Evolutionary conservation across 2,888 invertebrate species (phyloP), one percentile per base, ranked within the genome.

Genomic region (Drosophila pseudotalamancana): DNA sequence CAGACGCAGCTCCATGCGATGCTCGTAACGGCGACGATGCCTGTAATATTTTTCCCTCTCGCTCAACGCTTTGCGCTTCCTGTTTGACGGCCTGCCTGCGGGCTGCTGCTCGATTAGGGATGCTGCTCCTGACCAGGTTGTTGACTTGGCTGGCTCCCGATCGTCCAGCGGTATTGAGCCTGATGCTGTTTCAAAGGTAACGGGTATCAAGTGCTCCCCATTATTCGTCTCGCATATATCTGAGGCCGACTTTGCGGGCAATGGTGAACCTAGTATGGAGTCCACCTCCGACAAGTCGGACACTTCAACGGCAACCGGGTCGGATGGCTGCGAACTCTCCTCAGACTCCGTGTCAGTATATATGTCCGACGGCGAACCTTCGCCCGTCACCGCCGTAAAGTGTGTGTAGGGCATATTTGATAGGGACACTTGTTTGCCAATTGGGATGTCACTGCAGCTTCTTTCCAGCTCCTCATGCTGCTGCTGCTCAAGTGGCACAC

Each of bases 1-100:
- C 2, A 90, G 67, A 9, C 89, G 89, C 37, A 72, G 72, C 60
- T 91, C 91, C 61, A 90, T 76, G 21, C 90, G 80, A 29, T 86
- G 83, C 56, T 90, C 85, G 27, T 75, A 89, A 43, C 76, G 87
- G 11, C 90, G 80, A 14, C 89, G 90, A 59, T 90, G 90, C 8
- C 84, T 83, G 64, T 90, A 90, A 64, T 91, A 90, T 60, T 81
- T 87, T 0, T 87, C 88, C 69, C 63, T 86, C 72, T 68, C 88
- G 61, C 40, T 76, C 32, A 78, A 21, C 4, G 25, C 27, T 16
- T 55, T 63, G 16, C 56, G 46, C 12, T 43, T 56, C 66, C 45
- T 67, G 12, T 65, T 42, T 0, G 1, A 16, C 21, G 48, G 25
- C 19, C 53, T 32, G 25, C 21, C 11, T n/a, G 55, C 12, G 27